Evolutionary conservation across 2,888 invertebrate species (phyloP), one percentile per base, ranked within the genome.

Genomic region (Acronicta aceris): DNA sequence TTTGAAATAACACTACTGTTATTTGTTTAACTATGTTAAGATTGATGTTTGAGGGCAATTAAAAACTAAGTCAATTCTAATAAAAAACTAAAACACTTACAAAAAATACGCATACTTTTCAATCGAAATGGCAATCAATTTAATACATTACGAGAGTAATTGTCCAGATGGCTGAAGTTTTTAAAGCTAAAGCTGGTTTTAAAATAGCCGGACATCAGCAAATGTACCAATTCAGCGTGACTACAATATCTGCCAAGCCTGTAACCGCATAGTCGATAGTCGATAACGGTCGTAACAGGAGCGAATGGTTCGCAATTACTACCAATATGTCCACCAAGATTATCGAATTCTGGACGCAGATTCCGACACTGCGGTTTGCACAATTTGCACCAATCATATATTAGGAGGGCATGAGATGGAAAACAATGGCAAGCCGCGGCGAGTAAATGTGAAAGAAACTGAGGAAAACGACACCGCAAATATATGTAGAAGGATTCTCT

Each of bases 301-400:
- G 38, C n/a, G 41, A 51, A 59, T 59, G 40, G 50, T 59, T 65
- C 65, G 43, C 67, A 59, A 71, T 71, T 71, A 68, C 58, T 65
- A 45, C 54, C 54, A 65, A 71, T 65, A 65, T 43, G 65, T 71
- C 59, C 59, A 51, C 59, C 59, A 71, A 65, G 54, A 59, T 71
- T 65, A 71, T 71, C 43, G 65, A 48, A 59, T 65, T 64, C 45
- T 54, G 54, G 30, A 48, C 25, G 36, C 68, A 65, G 71, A 59
- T 64, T 53, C 50, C 65, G 36, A 48, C 49, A 33, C 53, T 57
- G 63, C 47, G 68, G 68, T 54, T 54, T 70, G 65, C 65, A 59
- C 50, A 58, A 59, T 64, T 68, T 65, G 53, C 53, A 65, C 47
- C 59, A 71, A 54, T 68, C 71, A 68, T 27, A 40, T 27, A 48